Conservation (phyloP, 2,797 vertebrate species). For the Holocentrus rufus region DNA sequence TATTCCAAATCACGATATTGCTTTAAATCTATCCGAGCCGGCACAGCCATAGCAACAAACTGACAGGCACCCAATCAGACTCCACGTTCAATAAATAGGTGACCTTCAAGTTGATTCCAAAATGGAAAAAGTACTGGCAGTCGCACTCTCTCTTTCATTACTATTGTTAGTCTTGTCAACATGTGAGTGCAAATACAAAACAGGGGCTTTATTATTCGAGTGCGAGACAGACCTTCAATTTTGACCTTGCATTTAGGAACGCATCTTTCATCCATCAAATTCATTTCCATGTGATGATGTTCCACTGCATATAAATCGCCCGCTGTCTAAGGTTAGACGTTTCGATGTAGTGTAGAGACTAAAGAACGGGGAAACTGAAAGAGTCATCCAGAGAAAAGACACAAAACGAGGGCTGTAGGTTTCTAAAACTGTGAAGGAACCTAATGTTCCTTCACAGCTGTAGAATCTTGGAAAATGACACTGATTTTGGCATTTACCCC, state of each 20-base stretch:
- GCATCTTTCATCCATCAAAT: conserved; percentile 57
- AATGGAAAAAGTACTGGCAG: conserved; percentile 46
- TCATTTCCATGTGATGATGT: conserved; percentile 69
- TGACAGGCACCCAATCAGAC: conserved; percentile 56
- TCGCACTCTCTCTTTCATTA: conserved; percentile 53
- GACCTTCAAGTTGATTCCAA: conserved; percentile 60
- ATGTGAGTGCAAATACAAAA: conserved; percentile 55
- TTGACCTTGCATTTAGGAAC: conserved; percentile 41
- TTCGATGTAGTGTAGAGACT: conserved; percentile 27
- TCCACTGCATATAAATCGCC: conserved; percentile 61
- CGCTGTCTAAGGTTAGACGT: conserved; percentile 49
- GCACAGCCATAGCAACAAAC: conserved; percentile 68
- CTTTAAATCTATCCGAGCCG: conserved; percentile 46
- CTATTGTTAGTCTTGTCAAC: conserved; percentile 56
- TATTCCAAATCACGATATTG: conserved; percentile 44
- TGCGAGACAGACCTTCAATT: conserved; percentile 60
- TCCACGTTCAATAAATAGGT: conserved; percentile 52
- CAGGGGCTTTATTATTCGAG: conserved; percentile 58
- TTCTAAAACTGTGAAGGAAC: background rate
- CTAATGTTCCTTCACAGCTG: too few relatives aligned
- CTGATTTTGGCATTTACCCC: too few relatives aligned
- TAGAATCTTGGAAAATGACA: too few relatives aligned
- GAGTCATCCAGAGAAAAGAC: conserved; percentile 6
- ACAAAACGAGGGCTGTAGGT: background rate
- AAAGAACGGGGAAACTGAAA: conserved; percentile 8